Evolutionary conservation across 2,797 vertebrate species (phyloP).

Genomic region (Diceros bicornis): DNA sequence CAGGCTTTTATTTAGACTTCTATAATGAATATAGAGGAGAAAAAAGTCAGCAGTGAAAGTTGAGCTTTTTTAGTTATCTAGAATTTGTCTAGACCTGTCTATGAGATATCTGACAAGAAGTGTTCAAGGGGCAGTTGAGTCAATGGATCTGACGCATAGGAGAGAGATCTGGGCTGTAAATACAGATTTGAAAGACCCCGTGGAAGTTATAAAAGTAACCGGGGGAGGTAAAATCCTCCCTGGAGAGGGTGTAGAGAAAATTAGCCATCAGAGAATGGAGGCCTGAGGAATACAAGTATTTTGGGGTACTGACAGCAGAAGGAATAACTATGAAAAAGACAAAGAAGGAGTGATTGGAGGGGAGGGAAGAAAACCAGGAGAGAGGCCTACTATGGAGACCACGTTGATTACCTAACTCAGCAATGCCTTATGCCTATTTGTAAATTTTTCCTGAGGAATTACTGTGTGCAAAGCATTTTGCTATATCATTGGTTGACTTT

Average conservation of each 20-base stretch:
- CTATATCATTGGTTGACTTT: background rate
- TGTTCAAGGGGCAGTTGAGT: background rate
- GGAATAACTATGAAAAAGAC: background rate
- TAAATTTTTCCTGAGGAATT: background rate
- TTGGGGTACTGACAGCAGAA: background rate
- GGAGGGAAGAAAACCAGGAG: background rate
- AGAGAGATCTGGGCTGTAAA: background rate
- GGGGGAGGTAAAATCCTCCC: background rate
- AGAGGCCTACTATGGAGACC: background rate
- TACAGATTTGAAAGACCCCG: background rate
- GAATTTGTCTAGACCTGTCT: background rate
- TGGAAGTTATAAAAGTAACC: background rate
- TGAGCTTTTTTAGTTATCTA: background rate
- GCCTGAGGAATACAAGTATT: background rate
- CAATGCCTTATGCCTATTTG: background rate
- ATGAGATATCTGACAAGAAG: background rate
- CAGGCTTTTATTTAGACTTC: background rate
- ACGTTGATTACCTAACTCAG: background rate
- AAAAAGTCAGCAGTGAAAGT: background rate
- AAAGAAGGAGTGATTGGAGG: background rate
- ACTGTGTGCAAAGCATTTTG: constrained; percentile 25
- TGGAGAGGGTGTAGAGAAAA: background rate
- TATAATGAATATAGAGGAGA: background rate
- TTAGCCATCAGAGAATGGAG: background rate
- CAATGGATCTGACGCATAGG: background rate